Evolutionary conservation across 2,113 vertebrate genomes (phyloP).

Genomic region (Barnardius zonarius): DNA sequence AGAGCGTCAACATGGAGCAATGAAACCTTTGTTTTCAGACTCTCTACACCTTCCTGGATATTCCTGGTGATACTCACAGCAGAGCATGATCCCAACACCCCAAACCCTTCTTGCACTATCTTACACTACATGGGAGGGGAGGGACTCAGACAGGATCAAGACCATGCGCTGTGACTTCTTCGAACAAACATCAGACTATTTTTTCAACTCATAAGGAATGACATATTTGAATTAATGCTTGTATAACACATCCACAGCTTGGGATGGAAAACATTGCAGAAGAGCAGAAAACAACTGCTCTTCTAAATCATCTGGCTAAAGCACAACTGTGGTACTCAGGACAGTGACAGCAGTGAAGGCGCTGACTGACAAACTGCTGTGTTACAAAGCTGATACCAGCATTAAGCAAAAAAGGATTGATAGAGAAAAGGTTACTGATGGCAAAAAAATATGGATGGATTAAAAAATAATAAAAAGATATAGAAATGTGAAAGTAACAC

Average conservation of each 20-base stretch:
- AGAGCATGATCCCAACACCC: neutral
- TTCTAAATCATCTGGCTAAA: neutral
- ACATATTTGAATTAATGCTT: neutral
- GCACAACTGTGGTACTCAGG: neutral
- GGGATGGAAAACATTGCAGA: neutral
- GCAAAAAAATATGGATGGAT: neutral
- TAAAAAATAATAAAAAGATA: neutral
- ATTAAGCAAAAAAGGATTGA: neutral
- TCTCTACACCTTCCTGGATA: neutral
- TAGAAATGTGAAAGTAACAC: neutral
- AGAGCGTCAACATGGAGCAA: neutral
- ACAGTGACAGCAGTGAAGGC: neutral
- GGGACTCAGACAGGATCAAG: neutral
- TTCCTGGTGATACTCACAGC: rapidly evolving
- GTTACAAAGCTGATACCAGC: neutral
- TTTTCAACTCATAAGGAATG: neutral
- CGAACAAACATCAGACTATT: neutral
- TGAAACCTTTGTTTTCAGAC: neutral
- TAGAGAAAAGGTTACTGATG: neutral
- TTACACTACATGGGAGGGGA: neutral
- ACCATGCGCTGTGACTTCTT: neutral
- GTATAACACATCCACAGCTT: neutral
- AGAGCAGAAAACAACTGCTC: neutral
- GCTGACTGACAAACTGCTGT: neutral
- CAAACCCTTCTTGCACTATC: neutral